These are phyloP conservation scores for Lycophotia porphyrea DNA, from an alignment of 2,888 invertebrate species.

Conservation along the genomic window DNA sequence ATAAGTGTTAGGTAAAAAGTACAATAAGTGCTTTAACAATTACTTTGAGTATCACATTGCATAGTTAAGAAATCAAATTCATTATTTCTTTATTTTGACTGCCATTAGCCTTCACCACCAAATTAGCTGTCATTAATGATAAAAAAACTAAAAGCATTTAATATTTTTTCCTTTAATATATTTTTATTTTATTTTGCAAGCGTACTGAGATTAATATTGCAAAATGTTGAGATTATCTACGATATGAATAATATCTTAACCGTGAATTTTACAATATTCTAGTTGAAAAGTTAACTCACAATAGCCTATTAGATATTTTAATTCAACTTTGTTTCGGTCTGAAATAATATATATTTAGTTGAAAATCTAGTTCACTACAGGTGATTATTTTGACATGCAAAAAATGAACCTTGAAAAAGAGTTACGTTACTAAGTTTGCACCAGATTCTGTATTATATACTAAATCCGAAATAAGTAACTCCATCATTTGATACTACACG, in stretches of 20 bases:
- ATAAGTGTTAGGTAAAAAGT: constrained; percentile 54
- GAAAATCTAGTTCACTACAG: constrained; percentile 4
- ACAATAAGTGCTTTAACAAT: constrained; percentile 57
- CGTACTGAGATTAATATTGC: background rate
- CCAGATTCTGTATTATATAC: background rate
- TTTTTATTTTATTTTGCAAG: background rate
- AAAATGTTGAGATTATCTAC: background rate
- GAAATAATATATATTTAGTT: background rate
- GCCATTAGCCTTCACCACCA: constrained; percentile 72
- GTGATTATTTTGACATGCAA: constrained; percentile 2
- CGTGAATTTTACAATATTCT: background rate
- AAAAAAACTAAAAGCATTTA: background rate
- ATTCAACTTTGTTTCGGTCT: background rate
- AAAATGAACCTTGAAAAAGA: constrained; percentile 6
- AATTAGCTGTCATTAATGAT: constrained; percentile 7
- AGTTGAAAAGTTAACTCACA: background rate
- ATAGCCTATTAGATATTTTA: constrained; percentile 20
- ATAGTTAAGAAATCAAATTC: constrained; percentile 66
- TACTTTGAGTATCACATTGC: constrained; percentile 51
- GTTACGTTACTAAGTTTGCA: background rate
- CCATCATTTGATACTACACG: background rate
- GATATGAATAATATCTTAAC: background rate
- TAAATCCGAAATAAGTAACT: background rate
- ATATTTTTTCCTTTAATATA: background rate
- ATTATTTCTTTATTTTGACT: constrained; percentile 67